Evolutionary conservation across 2,888 invertebrate species (phyloP).

Genomic region (Drosophila borealis): DNA sequence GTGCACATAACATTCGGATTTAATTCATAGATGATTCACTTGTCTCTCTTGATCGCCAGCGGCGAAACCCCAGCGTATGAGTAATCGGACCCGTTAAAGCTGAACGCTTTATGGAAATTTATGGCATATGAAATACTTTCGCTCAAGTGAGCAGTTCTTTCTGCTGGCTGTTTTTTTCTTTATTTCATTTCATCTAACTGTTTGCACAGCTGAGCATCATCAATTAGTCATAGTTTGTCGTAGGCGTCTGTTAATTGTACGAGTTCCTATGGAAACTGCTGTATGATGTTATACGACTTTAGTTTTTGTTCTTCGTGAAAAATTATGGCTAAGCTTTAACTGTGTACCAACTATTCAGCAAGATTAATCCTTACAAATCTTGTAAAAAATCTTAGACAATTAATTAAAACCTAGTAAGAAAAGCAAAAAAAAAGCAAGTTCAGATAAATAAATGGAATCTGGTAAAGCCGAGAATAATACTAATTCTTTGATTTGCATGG

Average conservation of each 20-base stretch:
- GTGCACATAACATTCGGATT: conserved; percentile 28
- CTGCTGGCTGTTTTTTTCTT: not conserved
- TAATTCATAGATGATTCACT: conserved; percentile 45
- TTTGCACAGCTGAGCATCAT: conserved; percentile 26
- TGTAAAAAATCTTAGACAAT: not conserved
- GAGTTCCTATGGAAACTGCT: not conserved
- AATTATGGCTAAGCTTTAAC: not conserved
- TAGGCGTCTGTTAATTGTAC: conserved; percentile 39
- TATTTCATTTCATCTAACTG: conserved; percentile 15
- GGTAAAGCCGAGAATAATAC: no score
- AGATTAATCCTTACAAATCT: no score
- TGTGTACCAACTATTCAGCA: no score
- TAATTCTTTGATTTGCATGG: no score
- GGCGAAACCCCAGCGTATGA: conserved; percentile 40
- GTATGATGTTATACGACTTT: not conserved
- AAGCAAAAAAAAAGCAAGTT: no score
- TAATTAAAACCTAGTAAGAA: not conserved
- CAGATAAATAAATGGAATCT: no score
- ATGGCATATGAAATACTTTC: conserved; percentile 73
- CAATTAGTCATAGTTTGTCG: conserved; percentile 57
- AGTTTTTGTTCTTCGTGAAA: not conserved
- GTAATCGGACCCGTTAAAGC: conserved; percentile 43
- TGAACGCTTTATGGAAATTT: conserved; percentile 67
- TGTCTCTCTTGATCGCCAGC: conserved; percentile 35
- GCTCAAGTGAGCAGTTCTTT: conserved; percentile 48